Percentiles rank a stretch among this genome's conserved stretches.
Conservation (phyloP, 2,797 vertebrate species). For the Prionace glauca region DNA sequence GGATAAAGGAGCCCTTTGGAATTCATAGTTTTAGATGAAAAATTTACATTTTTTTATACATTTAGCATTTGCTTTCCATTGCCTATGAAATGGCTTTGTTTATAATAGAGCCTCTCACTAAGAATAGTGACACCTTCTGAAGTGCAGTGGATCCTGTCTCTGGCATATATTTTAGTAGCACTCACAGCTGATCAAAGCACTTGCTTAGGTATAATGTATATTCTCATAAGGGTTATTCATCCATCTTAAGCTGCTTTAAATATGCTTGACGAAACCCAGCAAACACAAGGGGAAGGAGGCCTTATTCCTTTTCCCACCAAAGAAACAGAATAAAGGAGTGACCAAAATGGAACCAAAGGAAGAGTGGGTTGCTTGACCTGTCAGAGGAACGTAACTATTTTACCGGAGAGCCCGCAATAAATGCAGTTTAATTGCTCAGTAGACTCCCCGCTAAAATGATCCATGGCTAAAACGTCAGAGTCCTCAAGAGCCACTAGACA, state of each 20-base stretch:
- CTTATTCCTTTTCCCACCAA: background rate
- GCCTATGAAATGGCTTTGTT: background rate
- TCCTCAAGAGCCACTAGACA: slow-evolving; percentile 35
- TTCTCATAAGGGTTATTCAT: slow-evolving; percentile 29
- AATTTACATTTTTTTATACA: background rate
- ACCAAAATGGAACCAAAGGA: background rate
- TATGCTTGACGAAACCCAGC: background rate
- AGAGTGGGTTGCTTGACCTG: background rate
- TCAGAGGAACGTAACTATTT: background rate
- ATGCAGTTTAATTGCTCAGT: slow-evolving; percentile 28
- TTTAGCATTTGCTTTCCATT: background rate
- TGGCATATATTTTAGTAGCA: slow-evolving; percentile 19
- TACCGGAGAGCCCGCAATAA: background rate
- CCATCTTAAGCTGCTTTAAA: background rate
- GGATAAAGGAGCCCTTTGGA: background rate
- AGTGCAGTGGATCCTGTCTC: background rate
- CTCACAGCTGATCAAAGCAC: background rate
- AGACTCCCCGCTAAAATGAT: slow-evolving; percentile 26
- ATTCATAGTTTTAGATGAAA: background rate
- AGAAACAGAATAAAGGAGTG: background rate
- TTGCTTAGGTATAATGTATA: slow-evolving; percentile 10
- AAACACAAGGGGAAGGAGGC: background rate
- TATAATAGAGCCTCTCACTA: background rate
- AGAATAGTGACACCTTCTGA: background rate
- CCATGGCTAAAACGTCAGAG: slow-evolving; percentile 3